Conservation (phyloP, 2,113 vertebrate species). For the Clinocottus analis region DNA sequence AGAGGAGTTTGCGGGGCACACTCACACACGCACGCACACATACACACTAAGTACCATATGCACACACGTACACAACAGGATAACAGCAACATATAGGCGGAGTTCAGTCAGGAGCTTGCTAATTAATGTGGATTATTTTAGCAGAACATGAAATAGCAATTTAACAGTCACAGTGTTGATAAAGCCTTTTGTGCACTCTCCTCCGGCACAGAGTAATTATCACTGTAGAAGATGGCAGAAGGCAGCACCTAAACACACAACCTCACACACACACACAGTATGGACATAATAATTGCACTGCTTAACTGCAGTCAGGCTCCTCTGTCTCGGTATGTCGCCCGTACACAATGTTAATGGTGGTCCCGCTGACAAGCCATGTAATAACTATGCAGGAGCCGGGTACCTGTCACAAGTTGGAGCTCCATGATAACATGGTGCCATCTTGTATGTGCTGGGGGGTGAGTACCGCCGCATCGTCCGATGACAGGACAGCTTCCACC, state of each 20-base stretch:
- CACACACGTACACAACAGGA: not conserved
- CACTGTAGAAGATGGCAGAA: conserved; percentile 18
- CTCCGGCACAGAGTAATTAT: conserved; percentile 56
- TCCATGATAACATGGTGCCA: conserved; percentile 28
- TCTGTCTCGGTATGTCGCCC: conserved; percentile 45
- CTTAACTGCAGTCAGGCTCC: conserved; percentile 42
- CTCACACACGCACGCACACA: not conserved
- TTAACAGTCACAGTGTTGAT: conserved; percentile 28
- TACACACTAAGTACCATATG: not conserved
- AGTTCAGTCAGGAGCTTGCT: not conserved
- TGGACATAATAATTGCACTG: conserved; percentile 68
- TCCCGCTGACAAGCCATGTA: conserved; percentile 53
- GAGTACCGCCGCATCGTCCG: not conserved
- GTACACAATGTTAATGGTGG: conserved; percentile 55
- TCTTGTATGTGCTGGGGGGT: conserved; percentile 19
- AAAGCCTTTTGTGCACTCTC: conserved; percentile 9
- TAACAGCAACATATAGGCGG: not conserved
- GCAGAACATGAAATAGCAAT: conserved; percentile 23
- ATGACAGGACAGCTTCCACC: conserved; percentile 12
- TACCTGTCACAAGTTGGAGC: conserved; percentile 52
- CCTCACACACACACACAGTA: conserved; percentile 10
- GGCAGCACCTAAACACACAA: conserved; percentile 43
- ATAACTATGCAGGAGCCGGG: conserved; percentile 54
- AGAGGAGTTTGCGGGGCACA: conserved; percentile 17
- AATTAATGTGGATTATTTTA: conserved; percentile 9